Evolutionary conservation across 2,113 vertebrate genomes (phyloP).

Genomic region (Antigone vipio): DNA sequence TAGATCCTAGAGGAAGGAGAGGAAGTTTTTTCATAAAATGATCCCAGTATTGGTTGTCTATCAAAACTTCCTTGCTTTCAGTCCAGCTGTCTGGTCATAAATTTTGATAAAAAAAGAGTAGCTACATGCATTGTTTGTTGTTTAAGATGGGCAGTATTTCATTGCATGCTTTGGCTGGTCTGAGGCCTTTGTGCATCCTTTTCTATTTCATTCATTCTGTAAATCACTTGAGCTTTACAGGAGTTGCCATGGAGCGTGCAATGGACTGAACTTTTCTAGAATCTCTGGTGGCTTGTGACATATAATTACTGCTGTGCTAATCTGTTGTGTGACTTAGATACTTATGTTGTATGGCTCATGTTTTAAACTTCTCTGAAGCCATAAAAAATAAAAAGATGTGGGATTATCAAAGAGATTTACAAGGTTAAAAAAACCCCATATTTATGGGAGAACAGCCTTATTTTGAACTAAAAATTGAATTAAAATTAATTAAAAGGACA

Average conservation of each 20-base stretch:
- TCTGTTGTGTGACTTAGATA: not conserved
- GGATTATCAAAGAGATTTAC: not conserved
- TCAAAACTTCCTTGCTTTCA: not conserved
- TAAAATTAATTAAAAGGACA: not conserved
- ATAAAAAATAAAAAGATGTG: not conserved
- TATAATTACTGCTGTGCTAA: constrained; percentile 41
- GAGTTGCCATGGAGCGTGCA: not conserved
- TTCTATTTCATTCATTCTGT: constrained; percentile 19
- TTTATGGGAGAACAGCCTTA: not conserved
- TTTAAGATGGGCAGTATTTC: constrained; percentile 10
- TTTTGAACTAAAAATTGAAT: not conserved
- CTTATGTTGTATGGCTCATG: not conserved
- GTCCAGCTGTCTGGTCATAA: constrained; percentile 51
- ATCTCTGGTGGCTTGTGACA: constrained; percentile 12
- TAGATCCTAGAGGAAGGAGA: rapidly evolving
- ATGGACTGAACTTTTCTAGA: constrained; percentile 8
- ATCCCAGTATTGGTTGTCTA: not conserved
- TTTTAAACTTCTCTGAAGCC: not conserved
- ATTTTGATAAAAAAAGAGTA: constrained; percentile 1
- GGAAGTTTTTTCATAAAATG: not conserved
- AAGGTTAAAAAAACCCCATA: not conserved
- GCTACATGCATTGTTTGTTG: not conserved
- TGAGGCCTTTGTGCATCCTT: constrained; percentile 42
- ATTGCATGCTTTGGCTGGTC: not conserved
- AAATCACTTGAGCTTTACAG: constrained; percentile 10